Evolutionary conservation across 2,113 vertebrate species (phyloP).

Genomic region (Paradisaea rubra): DNA sequence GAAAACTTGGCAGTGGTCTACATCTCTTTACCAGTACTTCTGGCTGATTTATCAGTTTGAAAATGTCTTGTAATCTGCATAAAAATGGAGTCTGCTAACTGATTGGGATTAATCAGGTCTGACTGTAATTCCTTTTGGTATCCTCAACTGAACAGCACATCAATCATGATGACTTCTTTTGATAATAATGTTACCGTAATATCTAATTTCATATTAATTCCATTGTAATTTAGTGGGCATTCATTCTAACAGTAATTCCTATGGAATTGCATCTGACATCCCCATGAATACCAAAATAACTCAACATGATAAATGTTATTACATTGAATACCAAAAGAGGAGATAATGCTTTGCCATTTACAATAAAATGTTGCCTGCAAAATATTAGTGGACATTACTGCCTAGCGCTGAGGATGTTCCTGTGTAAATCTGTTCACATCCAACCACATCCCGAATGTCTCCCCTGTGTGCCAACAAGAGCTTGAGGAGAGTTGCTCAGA

Average conservation of each 20-base stretch:
- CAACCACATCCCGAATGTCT: not conserved
- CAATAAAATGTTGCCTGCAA: conserved; percentile 23
- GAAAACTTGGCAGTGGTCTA: conserved; percentile 7
- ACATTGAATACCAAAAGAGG: conserved; percentile 30
- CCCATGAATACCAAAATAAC: conserved; percentile 60
- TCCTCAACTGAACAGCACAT: conserved; percentile 64
- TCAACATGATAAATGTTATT: conserved; percentile 56
- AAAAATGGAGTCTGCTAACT: conserved; percentile 63
- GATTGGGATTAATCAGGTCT: conserved; percentile 66
- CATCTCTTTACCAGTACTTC: not conserved
- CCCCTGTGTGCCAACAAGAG: not conserved
- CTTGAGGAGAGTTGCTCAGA: not conserved
- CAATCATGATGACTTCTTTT: conserved; percentile 67
- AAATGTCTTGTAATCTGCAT: conserved; percentile 64
- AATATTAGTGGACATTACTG: conserved; percentile 18
- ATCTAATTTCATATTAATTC: conserved; percentile 74
- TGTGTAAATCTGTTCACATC: not conserved
- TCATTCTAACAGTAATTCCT: conserved; percentile 66
- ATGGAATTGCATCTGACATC: conserved; percentile 60
- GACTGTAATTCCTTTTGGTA: conserved; percentile 65
- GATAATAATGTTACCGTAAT: conserved; percentile 70
- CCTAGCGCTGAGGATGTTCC: not conserved
- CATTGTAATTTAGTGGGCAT: conserved; percentile 64
- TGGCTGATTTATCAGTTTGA: conserved; percentile 61
- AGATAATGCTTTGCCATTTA: conserved; percentile 50